phyloP scores from a whole-genome alignment of 2,797 vertebrate genomes.

The Megaceryle alcyon region DNA sequence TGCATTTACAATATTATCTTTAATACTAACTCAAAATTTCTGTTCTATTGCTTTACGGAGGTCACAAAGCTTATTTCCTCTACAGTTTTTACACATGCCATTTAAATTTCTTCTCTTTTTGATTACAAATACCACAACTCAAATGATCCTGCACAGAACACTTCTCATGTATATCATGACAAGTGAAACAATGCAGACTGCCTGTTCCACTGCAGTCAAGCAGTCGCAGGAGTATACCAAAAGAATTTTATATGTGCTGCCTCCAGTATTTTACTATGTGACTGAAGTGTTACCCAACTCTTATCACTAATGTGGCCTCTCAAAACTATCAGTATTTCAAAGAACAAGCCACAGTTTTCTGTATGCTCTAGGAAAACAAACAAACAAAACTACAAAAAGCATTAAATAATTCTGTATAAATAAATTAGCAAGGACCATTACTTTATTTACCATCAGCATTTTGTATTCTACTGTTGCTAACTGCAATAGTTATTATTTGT shows the following conservation, averaged over 20 bases:
- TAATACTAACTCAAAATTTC: background rate
- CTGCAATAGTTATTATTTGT: background rate
- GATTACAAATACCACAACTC: slow-evolving; percentile 9
- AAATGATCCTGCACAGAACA: slow-evolving; percentile 14
- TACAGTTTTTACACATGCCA: background rate
- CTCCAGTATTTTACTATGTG: background rate
- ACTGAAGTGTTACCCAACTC: background rate
- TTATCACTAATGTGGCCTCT: too few species aligned
- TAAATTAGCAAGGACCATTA: too few species aligned
- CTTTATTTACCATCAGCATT: background rate
- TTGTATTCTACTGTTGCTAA: background rate
- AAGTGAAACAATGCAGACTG: slow-evolving; percentile 60
- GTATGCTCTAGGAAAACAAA: background rate
- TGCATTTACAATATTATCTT: background rate
- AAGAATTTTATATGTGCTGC: slow-evolving; percentile 44
- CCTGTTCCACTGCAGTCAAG: slow-evolving; percentile 33
- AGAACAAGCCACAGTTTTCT: background rate
- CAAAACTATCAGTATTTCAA: too few species aligned
- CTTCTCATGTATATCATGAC: slow-evolving; percentile 45
- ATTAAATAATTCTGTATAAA: background rate
- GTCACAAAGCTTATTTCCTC: background rate
- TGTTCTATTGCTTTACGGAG: background rate
- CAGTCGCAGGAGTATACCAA: slow-evolving; percentile 16
- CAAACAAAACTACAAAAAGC: background rate
- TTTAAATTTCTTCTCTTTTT: background rate